phyloP scores from a whole-genome alignment of 1,140 invertebrate species.

The Galendromus occidentalis region DNA sequence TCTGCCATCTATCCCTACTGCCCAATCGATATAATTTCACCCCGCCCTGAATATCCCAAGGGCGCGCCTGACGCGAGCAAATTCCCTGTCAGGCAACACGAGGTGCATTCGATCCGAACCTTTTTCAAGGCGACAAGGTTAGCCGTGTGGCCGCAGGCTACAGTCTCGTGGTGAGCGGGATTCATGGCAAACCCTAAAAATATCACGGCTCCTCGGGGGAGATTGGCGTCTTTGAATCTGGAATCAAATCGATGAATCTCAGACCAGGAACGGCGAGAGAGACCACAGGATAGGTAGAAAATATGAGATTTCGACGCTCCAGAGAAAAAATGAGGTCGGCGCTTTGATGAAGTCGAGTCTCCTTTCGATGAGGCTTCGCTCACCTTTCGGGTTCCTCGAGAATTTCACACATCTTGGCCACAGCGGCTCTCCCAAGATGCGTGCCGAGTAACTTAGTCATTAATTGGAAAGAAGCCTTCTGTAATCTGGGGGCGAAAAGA shows the following conservation, averaged over 20 bases:
- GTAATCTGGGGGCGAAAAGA: not conserved
- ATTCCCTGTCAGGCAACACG: too few relatives aligned
- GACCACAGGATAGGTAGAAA: too few relatives aligned
- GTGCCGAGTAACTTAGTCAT: constrained; percentile 2
- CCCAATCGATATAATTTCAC: too few relatives aligned
- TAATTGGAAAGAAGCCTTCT: not conserved
- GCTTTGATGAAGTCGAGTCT: not conserved
- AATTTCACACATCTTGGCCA: constrained; percentile 8
- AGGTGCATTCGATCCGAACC: not conserved
- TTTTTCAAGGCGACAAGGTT: not conserved
- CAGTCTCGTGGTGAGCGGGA: not conserved
- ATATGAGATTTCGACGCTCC: not conserved
- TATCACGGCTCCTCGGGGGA: not conserved
- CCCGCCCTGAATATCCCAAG: too few relatives aligned
- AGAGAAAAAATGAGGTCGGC: not conserved
- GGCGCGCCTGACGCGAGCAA: too few relatives aligned
- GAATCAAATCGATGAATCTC: not conserved
- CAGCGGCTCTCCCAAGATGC: not conserved
- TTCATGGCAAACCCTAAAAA: not conserved
- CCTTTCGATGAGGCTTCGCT: too few relatives aligned
- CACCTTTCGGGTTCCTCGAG: not conserved
- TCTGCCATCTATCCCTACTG: too few relatives aligned
- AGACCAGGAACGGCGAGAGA: too few relatives aligned
- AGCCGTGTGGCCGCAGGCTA: not conserved
- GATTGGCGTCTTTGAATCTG: not conserved